Base-by-base conservation (phyloP, 64 coral and sea anemone species). In the Stichodactyla helianthus region DNA sequence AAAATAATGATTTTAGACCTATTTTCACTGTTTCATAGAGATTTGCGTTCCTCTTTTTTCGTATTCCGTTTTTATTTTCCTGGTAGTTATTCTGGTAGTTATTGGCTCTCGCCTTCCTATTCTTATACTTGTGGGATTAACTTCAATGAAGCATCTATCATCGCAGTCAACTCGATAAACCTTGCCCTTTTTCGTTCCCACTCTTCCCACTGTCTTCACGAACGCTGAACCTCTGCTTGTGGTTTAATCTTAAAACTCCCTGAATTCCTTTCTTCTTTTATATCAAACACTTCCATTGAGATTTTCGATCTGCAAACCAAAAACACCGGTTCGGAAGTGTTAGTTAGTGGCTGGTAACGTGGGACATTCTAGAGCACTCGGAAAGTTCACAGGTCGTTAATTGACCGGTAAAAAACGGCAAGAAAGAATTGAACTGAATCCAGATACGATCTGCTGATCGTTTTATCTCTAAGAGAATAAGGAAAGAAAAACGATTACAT, bases 71-170 rank as follows among this genome's bases (percentile, higher is more conserved):
- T 10, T 74, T 4, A 27, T 23, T 74, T 31, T 74, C 31, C 55
- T 58, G 8, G 55, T 44, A 44, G 35, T 3, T 44, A 44, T 31
- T 74, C 68, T 27, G 27, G 26, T 74, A 23, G 68, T 26, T 27
- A n/a, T 74, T 27, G 27, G 25, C 68, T 25, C 26, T 31, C 1
- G 11, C n/a, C n/a, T 27, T 74, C 12, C 68, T 74, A 74, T 74
- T 74, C 68, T 74, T 74, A 74, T 74, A 27, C 25, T 74, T 74
- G 26, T 74, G 68, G 35, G 68, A 74, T 74, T 35, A 74, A 31
- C 17, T 74, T 74, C 10, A 31, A 6, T 74, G 68, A 74, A 74
- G 68, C 25, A 2, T 74, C 68, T 74, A 11, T 74, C 68, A 23
- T 26, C 68, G 27, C 68, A 9, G 12, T 23, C 10, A 27, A 4